Base-by-base conservation (phyloP, 2,888 invertebrate species). In the Drosophila limbata region DNA sequence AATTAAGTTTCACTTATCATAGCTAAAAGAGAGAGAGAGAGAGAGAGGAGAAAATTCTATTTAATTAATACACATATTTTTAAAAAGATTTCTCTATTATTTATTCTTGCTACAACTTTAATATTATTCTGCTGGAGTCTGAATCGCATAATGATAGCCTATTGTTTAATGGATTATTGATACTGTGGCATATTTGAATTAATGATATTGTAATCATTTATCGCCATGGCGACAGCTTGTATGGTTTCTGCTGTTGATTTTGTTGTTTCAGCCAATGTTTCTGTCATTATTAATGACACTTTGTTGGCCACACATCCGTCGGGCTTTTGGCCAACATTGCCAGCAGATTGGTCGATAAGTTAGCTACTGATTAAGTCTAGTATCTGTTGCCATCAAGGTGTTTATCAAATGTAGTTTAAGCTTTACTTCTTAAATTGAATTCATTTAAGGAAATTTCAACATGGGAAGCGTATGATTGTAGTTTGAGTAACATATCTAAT, bases 151-250 rank as follows among this genome's bases (percentile, higher is more conserved):
- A 50, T 35, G 33, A 50, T 50, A 25, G 39, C n/a, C 13, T 17
- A 19, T 35, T 25, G 44, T 33, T 28, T 51, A 66, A 61, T 71
- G 45, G 53, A 31, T 51, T 81, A 37, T 53, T 69, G 44, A 62
- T 60, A 31, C 42, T 66, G 28, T 53, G 50, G 53, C 56, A 72
- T 69, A 79, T 76, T 88, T 85, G 65, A 70, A 83, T 88, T 85
- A 88, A 83, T 83, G 81, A 74, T 62, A 77, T 77, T 83, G 77
- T 69, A 80, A 83, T 83, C 68, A 81, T 70, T 77, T 83, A 80
- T 77, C 57, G 84, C 52, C 55, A 77, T 86, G 68, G 81, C 74
- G 63, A 79, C 77, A 77, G 69, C 61, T 33, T 44, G 19, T 55
- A n/a, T 52, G 15, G 33, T 56, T 51, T 42, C 48, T 65, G 48